phyloP scores from a whole-genome alignment of 1,140 invertebrate species.

The Drosophila takahashii region DNA sequence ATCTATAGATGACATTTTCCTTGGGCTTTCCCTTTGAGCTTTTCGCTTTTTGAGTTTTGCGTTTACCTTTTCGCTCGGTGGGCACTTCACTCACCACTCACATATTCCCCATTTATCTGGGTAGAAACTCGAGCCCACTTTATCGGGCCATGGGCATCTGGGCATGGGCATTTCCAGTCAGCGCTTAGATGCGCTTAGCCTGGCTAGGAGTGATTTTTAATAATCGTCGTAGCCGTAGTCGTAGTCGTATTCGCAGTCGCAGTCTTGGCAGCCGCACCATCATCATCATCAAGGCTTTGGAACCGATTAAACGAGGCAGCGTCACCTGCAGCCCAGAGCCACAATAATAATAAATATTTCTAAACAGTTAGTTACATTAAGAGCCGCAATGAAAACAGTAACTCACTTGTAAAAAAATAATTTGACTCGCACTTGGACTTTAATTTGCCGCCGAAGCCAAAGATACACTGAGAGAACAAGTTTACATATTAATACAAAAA shows the following conservation, averaged over 20 bases:
- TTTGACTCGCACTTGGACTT: slow-evolving; percentile 82
- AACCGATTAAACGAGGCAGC: slow-evolving; percentile 74
- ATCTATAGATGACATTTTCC: not conserved
- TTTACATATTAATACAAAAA: no score
- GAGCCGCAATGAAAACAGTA: slow-evolving; percentile 82
- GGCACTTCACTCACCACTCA: no score
- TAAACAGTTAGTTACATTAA: slow-evolving; percentile 83
- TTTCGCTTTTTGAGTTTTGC: not conserved
- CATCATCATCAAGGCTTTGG: slow-evolving; percentile 50
- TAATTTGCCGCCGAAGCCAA: slow-evolving; percentile 66
- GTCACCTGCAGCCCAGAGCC: slow-evolving; percentile 40
- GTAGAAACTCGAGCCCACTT: slow-evolving; percentile 33
- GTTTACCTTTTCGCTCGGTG: not conserved
- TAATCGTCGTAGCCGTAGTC: slow-evolving; percentile 44
- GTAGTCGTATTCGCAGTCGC: slow-evolving; percentile 21
- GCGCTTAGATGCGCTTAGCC: slow-evolving; percentile 76
- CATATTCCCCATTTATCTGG: slow-evolving; percentile 32
- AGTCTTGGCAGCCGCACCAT: slow-evolving; percentile 1
- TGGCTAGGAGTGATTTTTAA: slow-evolving; percentile 75
- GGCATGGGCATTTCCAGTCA: slow-evolving; percentile 34
- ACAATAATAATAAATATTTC: slow-evolving; percentile 74
- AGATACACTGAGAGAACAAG: slow-evolving; percentile 2
- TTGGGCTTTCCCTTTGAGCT: slow-evolving; percentile 28
- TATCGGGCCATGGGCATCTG: slow-evolving; percentile 67
- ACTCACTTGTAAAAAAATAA: slow-evolving; percentile 83